A percentile compares a stretch with the other conserved stretches of the same genome.
Conservation (phyloP, 2,113 vertebrate species). For the Pachyramphus minor region DNA sequence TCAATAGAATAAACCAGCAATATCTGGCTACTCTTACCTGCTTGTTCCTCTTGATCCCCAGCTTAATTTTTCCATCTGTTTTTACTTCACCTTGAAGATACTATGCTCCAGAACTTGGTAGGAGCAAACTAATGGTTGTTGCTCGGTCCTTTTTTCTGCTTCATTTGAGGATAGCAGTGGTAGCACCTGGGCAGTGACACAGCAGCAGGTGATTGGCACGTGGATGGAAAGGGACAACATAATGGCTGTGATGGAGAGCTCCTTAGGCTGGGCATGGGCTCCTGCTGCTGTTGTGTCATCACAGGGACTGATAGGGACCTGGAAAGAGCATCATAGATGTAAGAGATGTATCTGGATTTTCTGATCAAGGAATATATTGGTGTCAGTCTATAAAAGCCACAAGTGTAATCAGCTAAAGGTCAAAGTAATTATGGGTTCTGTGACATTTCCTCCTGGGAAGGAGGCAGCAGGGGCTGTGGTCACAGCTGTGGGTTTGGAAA, state of each 20-base stretch:
- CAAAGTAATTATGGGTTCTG: background rate
- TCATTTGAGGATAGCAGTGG: background rate
- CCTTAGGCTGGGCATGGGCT: background rate
- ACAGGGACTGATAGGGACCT: background rate
- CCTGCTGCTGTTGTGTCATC: background rate
- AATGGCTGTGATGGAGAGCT: background rate
- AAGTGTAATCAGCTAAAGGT: conserved; percentile 9
- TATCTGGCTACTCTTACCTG: background rate
- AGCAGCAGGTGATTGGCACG: background rate
- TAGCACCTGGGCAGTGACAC: background rate
- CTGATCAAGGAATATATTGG: background rate
- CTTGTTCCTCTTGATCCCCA: background rate
- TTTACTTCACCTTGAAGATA: background rate
- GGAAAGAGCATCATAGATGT: background rate
- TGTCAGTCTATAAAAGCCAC: background rate
- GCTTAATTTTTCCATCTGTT: background rate
- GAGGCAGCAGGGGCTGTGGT: background rate
- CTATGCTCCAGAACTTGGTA: background rate
- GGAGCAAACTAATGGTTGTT: background rate
- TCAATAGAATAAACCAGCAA: background rate
- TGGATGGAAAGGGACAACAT: background rate
- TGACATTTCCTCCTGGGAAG: background rate
- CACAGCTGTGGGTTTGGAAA: background rate
- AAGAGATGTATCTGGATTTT: background rate
- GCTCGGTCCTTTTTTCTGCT: background rate